Conservation (phyloP, 2,888 invertebrate species). For the Loripinus fragilis region DNA sequence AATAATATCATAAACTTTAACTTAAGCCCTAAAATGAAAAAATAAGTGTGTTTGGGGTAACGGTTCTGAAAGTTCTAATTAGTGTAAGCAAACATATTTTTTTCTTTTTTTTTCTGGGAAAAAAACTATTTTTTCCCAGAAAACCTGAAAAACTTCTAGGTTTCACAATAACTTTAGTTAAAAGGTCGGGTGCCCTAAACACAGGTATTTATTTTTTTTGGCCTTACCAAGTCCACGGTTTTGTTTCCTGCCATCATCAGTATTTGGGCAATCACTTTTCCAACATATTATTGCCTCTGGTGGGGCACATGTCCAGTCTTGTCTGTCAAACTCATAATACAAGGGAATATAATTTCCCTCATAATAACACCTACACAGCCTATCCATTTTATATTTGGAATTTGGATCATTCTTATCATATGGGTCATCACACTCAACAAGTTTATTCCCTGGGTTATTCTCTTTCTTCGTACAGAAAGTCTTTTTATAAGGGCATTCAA, state of each 20-base stretch:
- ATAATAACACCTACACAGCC: not conserved
- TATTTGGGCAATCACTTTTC: not conserved
- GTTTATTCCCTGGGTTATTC: not conserved
- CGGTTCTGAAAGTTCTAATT: no score
- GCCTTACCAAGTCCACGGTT: no score
- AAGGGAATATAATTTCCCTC: not conserved
- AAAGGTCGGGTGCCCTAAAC: no score
- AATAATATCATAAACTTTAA: no score
- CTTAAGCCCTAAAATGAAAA: no score
- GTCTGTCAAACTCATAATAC: not conserved
- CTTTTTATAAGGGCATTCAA: not conserved
- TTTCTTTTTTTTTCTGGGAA: no score
- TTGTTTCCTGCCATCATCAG: not conserved
- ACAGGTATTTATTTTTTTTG: no score
- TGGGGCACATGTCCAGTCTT: not conserved
- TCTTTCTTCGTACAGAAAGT: not conserved
- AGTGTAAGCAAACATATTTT: no score
- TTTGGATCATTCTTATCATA: not conserved
- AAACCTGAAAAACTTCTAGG: no score
- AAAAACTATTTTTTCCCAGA: no score
- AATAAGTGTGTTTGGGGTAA: no score
- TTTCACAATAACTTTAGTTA: no score
- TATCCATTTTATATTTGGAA: constrained; percentile 2
- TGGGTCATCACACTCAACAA: not conserved
- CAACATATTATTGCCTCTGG: not conserved